phyloP scores from a whole-genome alignment of 2,888 invertebrate species.

The Coremacera marginata region DNA sequence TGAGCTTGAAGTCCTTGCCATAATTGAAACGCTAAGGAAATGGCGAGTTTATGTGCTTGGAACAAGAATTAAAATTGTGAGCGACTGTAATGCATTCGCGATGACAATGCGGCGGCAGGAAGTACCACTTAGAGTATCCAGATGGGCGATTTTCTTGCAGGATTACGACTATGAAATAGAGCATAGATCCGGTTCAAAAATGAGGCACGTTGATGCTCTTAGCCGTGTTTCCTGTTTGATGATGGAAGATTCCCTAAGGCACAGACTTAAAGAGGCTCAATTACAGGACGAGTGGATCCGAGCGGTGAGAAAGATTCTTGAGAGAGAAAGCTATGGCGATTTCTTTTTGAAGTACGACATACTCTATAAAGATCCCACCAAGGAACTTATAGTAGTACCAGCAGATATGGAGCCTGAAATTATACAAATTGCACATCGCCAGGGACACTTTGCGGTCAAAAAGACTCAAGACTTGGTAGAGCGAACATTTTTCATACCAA shows the following conservation, averaged over 20 bases:
- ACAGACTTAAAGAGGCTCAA: constrained; percentile 39
- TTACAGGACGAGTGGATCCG: constrained; percentile 37
- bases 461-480: not conserved
- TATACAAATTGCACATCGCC: not conserved
- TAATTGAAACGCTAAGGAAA: constrained; percentile 49
- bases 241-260: constrained; percentile 32
- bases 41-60: constrained; percentile 48
- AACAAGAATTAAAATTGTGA: constrained; percentile 43
- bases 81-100: constrained; percentile 42
- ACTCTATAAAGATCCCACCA: constrained; percentile 39
- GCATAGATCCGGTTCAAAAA: constrained; percentile 41
- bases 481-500: not conserved
- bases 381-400: constrained; percentile 45
- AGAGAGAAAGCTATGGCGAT: constrained; percentile 39
- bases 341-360: constrained; percentile 41
- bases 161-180: constrained; percentile 44
- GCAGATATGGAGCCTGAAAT: not conserved
- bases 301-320: constrained; percentile 37
- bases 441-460: not conserved
- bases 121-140: constrained; percentile 35
- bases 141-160: constrained; percentile 45
- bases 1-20: constrained; percentile 51
- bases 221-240: constrained; percentile 42
- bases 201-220: constrained; percentile 47
- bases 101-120: constrained; percentile 41